phyloP scores from a whole-genome alignment of 1,140 invertebrate species.

The Himalopsyche phryganea region DNA sequence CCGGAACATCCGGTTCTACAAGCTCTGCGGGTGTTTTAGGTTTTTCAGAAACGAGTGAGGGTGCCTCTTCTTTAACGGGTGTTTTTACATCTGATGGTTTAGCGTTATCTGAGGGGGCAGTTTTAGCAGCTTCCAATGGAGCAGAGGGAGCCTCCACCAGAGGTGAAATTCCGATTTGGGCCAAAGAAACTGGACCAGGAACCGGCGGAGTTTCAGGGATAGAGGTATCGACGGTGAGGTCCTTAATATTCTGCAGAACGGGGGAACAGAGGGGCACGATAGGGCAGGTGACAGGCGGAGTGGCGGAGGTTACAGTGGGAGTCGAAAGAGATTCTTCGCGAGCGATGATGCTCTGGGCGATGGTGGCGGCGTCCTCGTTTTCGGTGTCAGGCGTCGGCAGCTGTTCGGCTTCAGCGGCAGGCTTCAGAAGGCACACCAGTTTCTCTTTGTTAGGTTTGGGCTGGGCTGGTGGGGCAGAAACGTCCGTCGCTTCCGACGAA shows the following conservation, averaged over 20 bases:
- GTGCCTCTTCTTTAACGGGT: conserved; percentile 4
- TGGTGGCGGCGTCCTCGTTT: conserved; percentile 47
- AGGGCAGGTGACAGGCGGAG: conserved; percentile 33
- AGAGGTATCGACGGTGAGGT: conserved; percentile 40
- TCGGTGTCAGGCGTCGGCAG: conserved; percentile 50
- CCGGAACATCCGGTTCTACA: conserved; percentile 13
- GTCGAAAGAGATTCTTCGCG: conserved; percentile 41
- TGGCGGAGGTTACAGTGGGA: conserved; percentile 40
- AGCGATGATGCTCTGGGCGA: conserved; percentile 48
- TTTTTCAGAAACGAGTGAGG: conserved; percentile 5
- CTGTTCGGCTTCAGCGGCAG: conserved; percentile 20
- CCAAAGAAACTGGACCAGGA: conserved; percentile 39
- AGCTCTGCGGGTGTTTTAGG: neutral
- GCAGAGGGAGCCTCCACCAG: conserved; percentile 25
- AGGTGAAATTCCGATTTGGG: conserved; percentile 47
- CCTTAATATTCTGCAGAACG: conserved; percentile 29
- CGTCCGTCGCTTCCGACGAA: conserved; percentile 39
- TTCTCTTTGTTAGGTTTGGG: conserved; percentile 31
- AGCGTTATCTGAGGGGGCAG: conserved; percentile 38
- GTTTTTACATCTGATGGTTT: conserved; percentile 6
- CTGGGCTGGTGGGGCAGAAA: conserved; percentile 29
- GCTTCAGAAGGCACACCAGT: conserved; percentile 31
- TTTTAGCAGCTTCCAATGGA: conserved; percentile 37
- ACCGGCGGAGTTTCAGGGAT: conserved; percentile 44
- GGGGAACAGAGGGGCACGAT: conserved; percentile 26